Conservation (phyloP, 1,140 invertebrate species). For the Drosophila varians region DNA sequence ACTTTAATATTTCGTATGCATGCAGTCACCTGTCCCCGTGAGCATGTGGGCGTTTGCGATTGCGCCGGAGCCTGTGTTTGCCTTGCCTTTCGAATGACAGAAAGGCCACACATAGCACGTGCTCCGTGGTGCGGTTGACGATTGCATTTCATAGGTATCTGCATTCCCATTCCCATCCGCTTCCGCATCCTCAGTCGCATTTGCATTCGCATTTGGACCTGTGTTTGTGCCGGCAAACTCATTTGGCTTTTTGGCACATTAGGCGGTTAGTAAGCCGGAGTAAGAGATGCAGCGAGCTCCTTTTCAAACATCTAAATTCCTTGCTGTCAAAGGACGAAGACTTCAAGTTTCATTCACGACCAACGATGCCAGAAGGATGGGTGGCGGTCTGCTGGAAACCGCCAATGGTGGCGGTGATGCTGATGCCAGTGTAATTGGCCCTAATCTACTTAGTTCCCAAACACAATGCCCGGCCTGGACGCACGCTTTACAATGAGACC, state of each 20-base stretch:
- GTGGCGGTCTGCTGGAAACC: slow-evolving; percentile 2
- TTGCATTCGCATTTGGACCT: slow-evolving; percentile 14
- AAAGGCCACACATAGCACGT: slow-evolving; percentile 47
- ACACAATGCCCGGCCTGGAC: slow-evolving; percentile 58
- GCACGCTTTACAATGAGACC: slow-evolving; percentile 60
- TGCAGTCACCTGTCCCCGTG: background rate
- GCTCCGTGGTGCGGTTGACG: slow-evolving; percentile 62
- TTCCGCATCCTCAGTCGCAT: slow-evolving; percentile 39
- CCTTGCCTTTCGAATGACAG: slow-evolving; percentile 55
- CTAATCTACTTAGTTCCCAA: slow-evolving; percentile 73
- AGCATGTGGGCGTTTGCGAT: slow-evolving; percentile 3
- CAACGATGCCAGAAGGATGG: slow-evolving; percentile 10
- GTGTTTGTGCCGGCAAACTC: slow-evolving; percentile 61
- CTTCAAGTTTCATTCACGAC: slow-evolving; percentile 18
- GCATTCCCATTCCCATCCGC: slow-evolving; percentile 33
- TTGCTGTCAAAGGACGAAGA: slow-evolving; percentile 18
- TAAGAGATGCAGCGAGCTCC: slow-evolving; percentile 38
- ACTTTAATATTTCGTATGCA: slow-evolving; percentile 38
- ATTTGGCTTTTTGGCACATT: slow-evolving; percentile 70
- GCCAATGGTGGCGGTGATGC: slow-evolving; percentile 46
- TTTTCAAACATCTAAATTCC: slow-evolving; percentile 53
- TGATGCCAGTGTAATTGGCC: slow-evolving; percentile 66
- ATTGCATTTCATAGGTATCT: slow-evolving; percentile 62
- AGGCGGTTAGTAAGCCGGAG: slow-evolving; percentile 23
- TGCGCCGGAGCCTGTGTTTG: slow-evolving; percentile 21